A percentile compares a stretch with the other conserved stretches of the same genome.
These are phyloP conservation scores for Fabriciana adippe DNA, from an alignment of 2,888 invertebrate genomes.

Conservation along the genomic window DNA sequence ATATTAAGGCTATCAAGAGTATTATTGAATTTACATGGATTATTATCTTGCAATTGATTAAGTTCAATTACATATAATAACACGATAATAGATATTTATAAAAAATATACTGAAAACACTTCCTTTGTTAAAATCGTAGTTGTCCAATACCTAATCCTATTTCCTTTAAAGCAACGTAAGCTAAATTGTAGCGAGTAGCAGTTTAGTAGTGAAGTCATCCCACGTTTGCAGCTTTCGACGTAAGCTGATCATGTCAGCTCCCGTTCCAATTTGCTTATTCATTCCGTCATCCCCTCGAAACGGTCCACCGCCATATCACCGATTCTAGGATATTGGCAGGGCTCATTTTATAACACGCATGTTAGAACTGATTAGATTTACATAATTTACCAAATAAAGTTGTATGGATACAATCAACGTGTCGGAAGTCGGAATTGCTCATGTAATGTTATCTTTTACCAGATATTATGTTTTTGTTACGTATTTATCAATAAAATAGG, in stretches of 20 bases:
- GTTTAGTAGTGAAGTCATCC: slow-evolving; percentile 25
- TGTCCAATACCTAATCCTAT: slow-evolving; percentile 10
- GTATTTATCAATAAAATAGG: too few relatives aligned
- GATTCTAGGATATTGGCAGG: slow-evolving; percentile 9
- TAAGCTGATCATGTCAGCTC: slow-evolving; percentile 34
- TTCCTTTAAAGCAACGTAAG: neutral
- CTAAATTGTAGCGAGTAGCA: slow-evolving; percentile 16
- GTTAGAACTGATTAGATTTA: neutral
- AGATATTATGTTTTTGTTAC: too few relatives aligned
- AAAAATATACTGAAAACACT: neutral
- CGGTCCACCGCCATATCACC: slow-evolving; percentile 7
- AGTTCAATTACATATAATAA: too few relatives aligned
- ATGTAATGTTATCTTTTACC: too few relatives aligned
- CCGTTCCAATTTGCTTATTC: slow-evolving; percentile 42
- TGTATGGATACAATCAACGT: neutral
- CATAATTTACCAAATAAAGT: neutral
- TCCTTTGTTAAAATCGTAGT: neutral
- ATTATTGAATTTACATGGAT: too few relatives aligned
- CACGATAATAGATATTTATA: too few relatives aligned
- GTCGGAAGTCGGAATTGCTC: too few relatives aligned
- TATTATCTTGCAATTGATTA: too few relatives aligned
- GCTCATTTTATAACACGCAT: slow-evolving; percentile 9
- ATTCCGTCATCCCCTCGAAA: slow-evolving; percentile 35
- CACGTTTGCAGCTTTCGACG: slow-evolving; percentile 27
- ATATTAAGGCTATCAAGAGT: too few relatives aligned